phyloP scores from a whole-genome alignment of 1,140 invertebrate genomes.

The Cepaea nemoralis region DNA sequence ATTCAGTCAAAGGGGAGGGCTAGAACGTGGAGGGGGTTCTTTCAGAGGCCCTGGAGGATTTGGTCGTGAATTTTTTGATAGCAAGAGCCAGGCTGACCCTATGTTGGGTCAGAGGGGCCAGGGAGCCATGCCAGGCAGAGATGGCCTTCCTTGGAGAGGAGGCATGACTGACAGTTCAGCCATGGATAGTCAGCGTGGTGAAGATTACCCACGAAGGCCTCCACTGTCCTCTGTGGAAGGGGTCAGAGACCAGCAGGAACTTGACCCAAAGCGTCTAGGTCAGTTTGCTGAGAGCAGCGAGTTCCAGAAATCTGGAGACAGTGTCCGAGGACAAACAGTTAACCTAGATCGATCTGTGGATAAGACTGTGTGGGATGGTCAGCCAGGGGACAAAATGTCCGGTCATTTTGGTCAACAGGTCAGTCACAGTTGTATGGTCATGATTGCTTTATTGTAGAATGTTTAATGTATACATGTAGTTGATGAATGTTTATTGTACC shows the following conservation, averaged over 20 bases:
- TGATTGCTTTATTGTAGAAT: too few relatives aligned
- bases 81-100: neutral
- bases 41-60: conserved; percentile 22
- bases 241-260: neutral
- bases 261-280: neutral
- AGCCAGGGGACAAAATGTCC: neutral
- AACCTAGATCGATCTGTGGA: neutral
- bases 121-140: neutral
- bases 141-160: conserved; percentile 9
- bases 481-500: too few relatives aligned
- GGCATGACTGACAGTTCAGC: conserved; percentile 26
- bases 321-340: neutral
- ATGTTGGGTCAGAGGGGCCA: neutral
- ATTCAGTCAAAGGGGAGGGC: conserved; percentile 6
- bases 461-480: too few relatives aligned
- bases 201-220: conserved; percentile 31
- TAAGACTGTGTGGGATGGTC: neutral
- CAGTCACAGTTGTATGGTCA: too few relatives aligned
- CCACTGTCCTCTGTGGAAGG: too few relatives aligned
- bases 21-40: conserved; percentile 22
- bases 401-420: neutral
- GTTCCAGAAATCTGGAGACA: conserved; percentile 29
- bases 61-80: neutral
- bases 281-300: conserved; percentile 29
- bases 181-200: conserved; percentile 25